Base-by-base conservation (phyloP, 2,113 vertebrate genomes). In the Callopanchax toddi region DNA sequence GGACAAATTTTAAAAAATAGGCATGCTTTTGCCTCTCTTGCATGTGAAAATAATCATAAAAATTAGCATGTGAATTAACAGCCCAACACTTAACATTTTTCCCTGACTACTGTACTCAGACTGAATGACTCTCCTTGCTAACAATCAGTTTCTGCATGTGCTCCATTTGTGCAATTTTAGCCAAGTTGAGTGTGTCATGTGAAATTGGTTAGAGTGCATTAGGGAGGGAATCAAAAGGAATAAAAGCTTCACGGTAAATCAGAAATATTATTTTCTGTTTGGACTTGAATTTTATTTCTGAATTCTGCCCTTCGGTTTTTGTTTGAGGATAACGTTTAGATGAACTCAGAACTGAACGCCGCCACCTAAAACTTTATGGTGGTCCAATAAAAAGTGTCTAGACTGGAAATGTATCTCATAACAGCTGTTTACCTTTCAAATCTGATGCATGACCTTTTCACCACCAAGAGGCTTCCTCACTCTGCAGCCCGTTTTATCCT, bases 391-490 rank as follows among this genome's bases (percentile, higher is more conserved):
- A 61, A 79, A 45, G 37, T 62, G 55, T 59, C 52, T 42, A 25
- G 60, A 56, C 36, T 21, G 26, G 22, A 68, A 25, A 42, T 60
- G 29, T 44, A 21, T 11, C 46, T 66, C 67, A 59, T 67, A 67
- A 58, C 71, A 68, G 22, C 61, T 79, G 71, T 77, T 82, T 73
- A 60, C 78, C 59, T 77, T 56, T 64, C 50, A 12, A 59, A 67
- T 76, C 11, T 46, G 56, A 75, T 53, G 62, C 15, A 0, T 66
- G 86, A 84, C 77, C 75, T 86, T 85, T 82, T 65, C 67, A 54
- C 59, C 36, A 34, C 43, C 3, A 1, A 21, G 26, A 51, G 18
- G 59, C 43, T 63, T 60, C 37, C 45, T 59, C 22, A 42, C 7
- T 29, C 21, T 57, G 54, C 23, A 5, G 16, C 68, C 39, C 8